Base-by-base conservation (phyloP, 2,888 invertebrate species). In the Celastrina argiolus region DNA sequence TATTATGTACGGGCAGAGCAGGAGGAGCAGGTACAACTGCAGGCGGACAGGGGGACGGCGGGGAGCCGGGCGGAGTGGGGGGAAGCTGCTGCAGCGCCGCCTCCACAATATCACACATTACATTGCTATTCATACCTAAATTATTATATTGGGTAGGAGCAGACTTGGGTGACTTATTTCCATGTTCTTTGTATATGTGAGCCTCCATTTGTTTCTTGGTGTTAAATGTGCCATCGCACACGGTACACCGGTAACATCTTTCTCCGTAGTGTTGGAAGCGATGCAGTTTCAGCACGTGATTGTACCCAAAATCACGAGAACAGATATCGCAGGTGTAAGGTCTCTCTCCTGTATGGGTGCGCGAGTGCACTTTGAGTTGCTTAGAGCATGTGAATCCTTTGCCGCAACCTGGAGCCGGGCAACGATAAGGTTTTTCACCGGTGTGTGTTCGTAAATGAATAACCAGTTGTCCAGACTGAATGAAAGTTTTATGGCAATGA, bases 361-460 rank as follows among this genome's bases (percentile, higher is more conserved):
- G 93, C 34, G 97, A 97, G 83, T 97, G 97, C 39, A 97, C 97
- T 83, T 97, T 97, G 16, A 97, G 92, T 82, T 97, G 97, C 80
- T 97, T 97, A 71, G 97, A 97, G 83, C 97, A 97, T 3, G 97
- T 97, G 85, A 97, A 97, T 5, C 97, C 97, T 81, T 97, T 97
- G 63, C 95, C 96, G 81, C 97, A 97, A 67, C 93, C 97, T 89
- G 92, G 97, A 86, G 87, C 95, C 81, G 93, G 97, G 93, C 84
- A 96, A 84, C 82, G 94, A 81, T 97, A 97, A 0, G 97, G 97
- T 79, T 97, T 97, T 83, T 96, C 96, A 0, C 95, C 96, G 0
- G 97, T 97, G 64, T 76, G 97, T 0, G 97, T 97, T 65, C 97
- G 92, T 92, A 97, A 95, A 81, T 97, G 97, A 73, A 97, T 97